These are phyloP conservation scores for Drosophila mauritiana DNA, from an alignment of 1,140 invertebrate species.

Conservation along the genomic window DNA sequence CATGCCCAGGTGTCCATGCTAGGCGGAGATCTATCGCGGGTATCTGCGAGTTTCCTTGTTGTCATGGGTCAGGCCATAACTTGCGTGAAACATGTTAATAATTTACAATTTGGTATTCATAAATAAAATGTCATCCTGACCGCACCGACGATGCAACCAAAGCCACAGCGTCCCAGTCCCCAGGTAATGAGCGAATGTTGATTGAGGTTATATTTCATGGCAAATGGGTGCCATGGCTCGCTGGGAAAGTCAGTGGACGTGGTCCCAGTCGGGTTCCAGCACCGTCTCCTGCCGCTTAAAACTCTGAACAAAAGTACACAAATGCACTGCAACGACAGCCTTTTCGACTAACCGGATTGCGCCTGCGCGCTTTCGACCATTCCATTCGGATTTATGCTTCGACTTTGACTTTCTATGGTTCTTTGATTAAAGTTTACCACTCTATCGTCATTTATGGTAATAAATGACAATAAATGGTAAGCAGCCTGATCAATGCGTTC, in stretches of 20 bases:
- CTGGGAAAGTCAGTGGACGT: slow-evolving; percentile 52
- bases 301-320: slow-evolving; percentile 53
- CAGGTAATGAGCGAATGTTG: slow-evolving; percentile 79
- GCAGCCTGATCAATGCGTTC: slow-evolving; percentile 32
- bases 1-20: slow-evolving; percentile 47
- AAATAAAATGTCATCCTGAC: slow-evolving; percentile 80
- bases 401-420: slow-evolving; percentile 23
- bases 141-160: slow-evolving; percentile 54
- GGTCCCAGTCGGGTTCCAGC: slow-evolving; percentile 44
- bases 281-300: slow-evolving; percentile 67
- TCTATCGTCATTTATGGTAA: slow-evolving; percentile 77
- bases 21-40: slow-evolving; percentile 57
- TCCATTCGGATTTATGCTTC: slow-evolving; percentile 20
- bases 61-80: slow-evolving; percentile 72
- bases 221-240: slow-evolving; percentile 67
- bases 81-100: slow-evolving; percentile 83
- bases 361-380: slow-evolving; percentile 34
- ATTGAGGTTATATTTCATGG: slow-evolving; percentile 83
- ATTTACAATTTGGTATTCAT: slow-evolving; percentile 84
- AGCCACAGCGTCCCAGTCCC: slow-evolving; percentile 6
- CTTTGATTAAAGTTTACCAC: slow-evolving; percentile 58
- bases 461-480: slow-evolving; percentile 35
- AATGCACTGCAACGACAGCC: slow-evolving; percentile 40
- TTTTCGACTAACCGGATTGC: slow-evolving; percentile 29
- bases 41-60: slow-evolving; percentile 24